These are phyloP conservation scores for Saimiri boliviensis DNA, from an alignment of 2,113 vertebrate genomes.

Conservation along the genomic window DNA sequence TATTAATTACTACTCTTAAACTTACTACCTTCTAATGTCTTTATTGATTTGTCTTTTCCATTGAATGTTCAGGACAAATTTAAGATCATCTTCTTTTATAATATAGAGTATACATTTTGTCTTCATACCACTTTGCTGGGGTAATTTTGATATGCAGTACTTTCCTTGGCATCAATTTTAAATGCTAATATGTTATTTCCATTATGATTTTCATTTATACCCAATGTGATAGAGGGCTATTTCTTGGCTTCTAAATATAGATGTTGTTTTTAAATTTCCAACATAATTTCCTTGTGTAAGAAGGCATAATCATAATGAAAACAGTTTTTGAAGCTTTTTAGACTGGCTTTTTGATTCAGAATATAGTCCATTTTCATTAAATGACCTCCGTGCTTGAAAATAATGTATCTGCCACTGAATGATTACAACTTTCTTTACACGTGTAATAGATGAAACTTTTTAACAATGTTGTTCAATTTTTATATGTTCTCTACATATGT, in stretches of 20 bases:
- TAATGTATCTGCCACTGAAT: neutral
- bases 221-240: neutral
- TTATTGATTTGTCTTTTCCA: neutral
- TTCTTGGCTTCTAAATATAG: neutral
- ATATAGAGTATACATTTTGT: neutral
- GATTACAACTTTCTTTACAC: neutral
- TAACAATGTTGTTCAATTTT: neutral
- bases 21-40: neutral
- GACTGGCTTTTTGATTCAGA: neutral
- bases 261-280: neutral
- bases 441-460: neutral
- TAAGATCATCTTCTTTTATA: neutral
- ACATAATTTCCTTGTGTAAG: neutral
- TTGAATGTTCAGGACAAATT: neutral
- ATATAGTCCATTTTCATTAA: neutral
- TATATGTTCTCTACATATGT: neutral
- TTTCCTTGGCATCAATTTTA: neutral
- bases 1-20: neutral
- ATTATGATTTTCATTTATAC: neutral
- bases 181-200: neutral
- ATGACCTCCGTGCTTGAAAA: neutral
- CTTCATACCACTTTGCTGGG: neutral
- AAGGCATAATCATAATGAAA: neutral
- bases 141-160: neutral
- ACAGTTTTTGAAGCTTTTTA: neutral